Conservation (phyloP, 2,888 invertebrate genomes). For the Leptura quadrifasciata region DNA sequence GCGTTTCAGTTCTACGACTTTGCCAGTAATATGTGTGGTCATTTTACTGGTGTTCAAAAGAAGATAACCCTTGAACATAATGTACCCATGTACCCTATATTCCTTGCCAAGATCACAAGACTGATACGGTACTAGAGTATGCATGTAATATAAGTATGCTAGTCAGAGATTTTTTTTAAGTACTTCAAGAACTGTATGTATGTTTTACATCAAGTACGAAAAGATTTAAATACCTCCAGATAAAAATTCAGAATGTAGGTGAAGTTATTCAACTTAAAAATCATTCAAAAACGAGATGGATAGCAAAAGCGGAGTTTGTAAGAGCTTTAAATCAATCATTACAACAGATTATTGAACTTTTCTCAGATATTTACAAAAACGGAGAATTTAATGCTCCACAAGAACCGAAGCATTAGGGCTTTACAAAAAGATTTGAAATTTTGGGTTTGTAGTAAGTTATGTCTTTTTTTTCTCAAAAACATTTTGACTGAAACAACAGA, state of each 20-base stretch:
- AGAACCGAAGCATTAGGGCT: too few relatives aligned
- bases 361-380: too few relatives aligned
- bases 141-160: slow-evolving; percentile 23
- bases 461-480: too few relatives aligned
- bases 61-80: too few relatives aligned
- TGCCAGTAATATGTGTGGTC: slow-evolving; percentile 20
- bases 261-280: slow-evolving; percentile 22
- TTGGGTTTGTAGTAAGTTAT: too few relatives aligned
- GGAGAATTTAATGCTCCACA: too few relatives aligned
- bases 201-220: slow-evolving; percentile 35
- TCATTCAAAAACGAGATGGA: slow-evolving; percentile 36
- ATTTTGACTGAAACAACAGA: too few relatives aligned
- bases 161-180: slow-evolving; percentile 23
- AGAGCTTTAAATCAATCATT: slow-evolving; percentile 1
- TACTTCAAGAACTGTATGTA: slow-evolving; percentile 34
- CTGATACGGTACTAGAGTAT: slow-evolving; percentile 11
- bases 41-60: slow-evolving; percentile 28
- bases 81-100: too few relatives aligned
- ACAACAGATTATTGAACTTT: too few relatives aligned
- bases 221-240: slow-evolving; percentile 23
- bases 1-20: too few relatives aligned
- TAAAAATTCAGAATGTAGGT: slow-evolving; percentile 19
- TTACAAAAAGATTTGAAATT: too few relatives aligned
- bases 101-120: not conserved
- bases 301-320: slow-evolving; percentile 19